phyloP scores from a whole-genome alignment of 2,113 vertebrate species.

The Cepphus grylle region DNA sequence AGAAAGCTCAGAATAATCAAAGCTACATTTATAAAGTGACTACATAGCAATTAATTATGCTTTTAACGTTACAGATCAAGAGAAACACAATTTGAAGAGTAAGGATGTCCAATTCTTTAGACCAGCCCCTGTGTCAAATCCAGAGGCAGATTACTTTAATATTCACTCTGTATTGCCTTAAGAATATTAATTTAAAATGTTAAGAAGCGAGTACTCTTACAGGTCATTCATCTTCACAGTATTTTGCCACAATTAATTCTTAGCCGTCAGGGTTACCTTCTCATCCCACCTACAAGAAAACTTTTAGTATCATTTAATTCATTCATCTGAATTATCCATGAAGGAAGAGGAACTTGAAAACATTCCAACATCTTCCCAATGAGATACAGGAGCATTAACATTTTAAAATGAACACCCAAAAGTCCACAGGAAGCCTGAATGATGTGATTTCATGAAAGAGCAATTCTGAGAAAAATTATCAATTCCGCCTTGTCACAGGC shows the following conservation, averaged over 20 bases:
- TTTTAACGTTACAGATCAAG: neutral
- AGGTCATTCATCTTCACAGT: neutral
- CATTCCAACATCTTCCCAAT: neutral
- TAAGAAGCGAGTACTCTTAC: neutral
- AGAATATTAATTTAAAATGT: neutral
- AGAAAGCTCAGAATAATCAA: neutral
- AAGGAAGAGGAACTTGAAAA: neutral
- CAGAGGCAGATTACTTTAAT: neutral
- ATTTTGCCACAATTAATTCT: neutral
- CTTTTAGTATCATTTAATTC: neutral
- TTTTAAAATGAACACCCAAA: neutral
- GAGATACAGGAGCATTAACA: neutral
- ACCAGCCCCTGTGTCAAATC: neutral
- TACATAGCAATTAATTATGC: neutral
- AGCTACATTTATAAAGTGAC: neutral
- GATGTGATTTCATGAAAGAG: neutral
- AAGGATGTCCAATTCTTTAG: neutral
- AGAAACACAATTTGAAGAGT: neutral
- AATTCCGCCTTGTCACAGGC: neutral
- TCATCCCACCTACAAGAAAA: neutral
- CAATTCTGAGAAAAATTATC: neutral
- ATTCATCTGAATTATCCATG: neutral
- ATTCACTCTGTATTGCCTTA: neutral
- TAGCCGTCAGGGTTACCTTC: neutral
- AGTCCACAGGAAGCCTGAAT: neutral